Base-by-base conservation (phyloP, 2,888 invertebrate species). In the Lasioglossum villosulum region DNA sequence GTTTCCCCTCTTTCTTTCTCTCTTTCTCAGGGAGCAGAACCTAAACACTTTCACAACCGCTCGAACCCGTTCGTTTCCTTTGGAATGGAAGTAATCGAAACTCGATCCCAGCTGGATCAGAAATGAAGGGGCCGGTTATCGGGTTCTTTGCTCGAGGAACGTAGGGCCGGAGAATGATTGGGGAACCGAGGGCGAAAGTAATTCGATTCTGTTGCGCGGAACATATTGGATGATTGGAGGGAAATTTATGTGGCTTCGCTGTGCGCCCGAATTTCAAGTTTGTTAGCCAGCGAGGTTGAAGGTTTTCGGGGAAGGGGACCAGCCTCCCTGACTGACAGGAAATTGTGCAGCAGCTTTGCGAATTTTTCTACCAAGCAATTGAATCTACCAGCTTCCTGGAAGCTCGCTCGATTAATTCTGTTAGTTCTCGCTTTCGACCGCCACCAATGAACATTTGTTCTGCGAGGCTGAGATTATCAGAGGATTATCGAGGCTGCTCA, bases 211-310 rank as follows among this genome's bases (percentile, higher is more conserved):
- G 84, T 75, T 84, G 75, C 78, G 52, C 37, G 52, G 84, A 84
- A 84, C 84, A 84, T 84, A 84, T 84, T 84, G 84, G 84, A 84
- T 84, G 84, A 84, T 84, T 78, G 84, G 84, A 75, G 78, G 84
- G 71, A 84, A 84, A 84, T 84, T 84, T 84, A 84, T 84, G 84
- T 84, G 84, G 84, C 71, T 71, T 76, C 23, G 63, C 27, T 16
- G 6, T 2, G 34, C 16, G 4, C 27, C 39, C 37, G 72, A 74
- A 84, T 77, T 73, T 73, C 74, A 52, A 70, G 34, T 75, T 42
- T 75, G 78, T 63, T 84, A 63, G 71, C 42, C 27, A 30, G 59
- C 56, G 56, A 56, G 56, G 56, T 30, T 30, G 30, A 63, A 63
- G 63, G 63, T 27, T 63, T 16, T 63, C 63, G 30, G 16, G 63